These are phyloP conservation scores for Ceraclea dissimilis DNA, from an alignment of 2,888 invertebrate species.

Conservation along the genomic window DNA sequence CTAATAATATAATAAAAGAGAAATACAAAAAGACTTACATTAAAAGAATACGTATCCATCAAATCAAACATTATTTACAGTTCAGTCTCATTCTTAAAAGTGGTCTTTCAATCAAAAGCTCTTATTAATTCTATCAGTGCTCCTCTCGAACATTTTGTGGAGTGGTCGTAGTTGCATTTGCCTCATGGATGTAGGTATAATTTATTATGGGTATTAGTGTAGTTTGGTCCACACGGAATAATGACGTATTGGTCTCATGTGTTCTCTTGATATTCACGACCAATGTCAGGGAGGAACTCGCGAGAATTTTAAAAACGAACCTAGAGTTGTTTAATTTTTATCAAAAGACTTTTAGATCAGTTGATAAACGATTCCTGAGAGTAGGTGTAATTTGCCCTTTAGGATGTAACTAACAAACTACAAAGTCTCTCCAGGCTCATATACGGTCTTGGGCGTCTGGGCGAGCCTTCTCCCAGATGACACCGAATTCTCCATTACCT, in stretches of 20 bases:
- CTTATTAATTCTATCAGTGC: background rate
- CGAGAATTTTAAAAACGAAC: no score
- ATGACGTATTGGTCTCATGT: slow-evolving; percentile 20
- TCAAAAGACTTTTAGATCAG: no score
- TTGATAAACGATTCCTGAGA: no score
- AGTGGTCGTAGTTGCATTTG: background rate
- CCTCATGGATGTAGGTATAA: background rate
- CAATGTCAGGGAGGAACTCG: slow-evolving; percentile 1
- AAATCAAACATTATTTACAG: background rate
- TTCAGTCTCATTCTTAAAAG: background rate
- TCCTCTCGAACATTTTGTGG: background rate
- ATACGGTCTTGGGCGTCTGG: no score
- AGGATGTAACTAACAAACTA: no score
- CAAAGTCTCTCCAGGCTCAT: no score
- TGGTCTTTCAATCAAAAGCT: no score
- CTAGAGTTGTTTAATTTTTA: no score
- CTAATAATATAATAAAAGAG: slow-evolving; percentile 26
- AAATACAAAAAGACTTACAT: slow-evolving; percentile 6
- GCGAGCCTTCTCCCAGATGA: no score
- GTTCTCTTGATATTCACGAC: slow-evolving; percentile 6
- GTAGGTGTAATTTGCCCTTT: no score
- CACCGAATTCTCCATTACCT: no score
- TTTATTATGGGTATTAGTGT: background rate
- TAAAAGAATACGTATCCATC: background rate
- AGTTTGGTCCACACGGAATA: slow-evolving; percentile 5